These are phyloP conservation scores for Crematogaster levior DNA, from an alignment of 2,888 invertebrate genomes.

Conservation along the genomic window DNA sequence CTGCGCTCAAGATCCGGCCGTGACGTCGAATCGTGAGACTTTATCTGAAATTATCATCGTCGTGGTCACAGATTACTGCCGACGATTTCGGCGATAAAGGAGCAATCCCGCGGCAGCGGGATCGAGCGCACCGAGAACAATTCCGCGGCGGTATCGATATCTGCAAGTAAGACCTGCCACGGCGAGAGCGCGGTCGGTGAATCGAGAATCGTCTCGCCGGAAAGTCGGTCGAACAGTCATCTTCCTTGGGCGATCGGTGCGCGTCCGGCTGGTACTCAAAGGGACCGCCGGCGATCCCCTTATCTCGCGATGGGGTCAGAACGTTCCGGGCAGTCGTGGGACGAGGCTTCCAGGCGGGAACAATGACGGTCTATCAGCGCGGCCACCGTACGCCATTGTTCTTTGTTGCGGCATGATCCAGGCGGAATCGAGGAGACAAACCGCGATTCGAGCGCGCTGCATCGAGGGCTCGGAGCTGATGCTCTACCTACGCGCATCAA, in stretches of 20 bases:
- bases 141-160: slow-evolving; percentile 58
- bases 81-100: slow-evolving; percentile 41
- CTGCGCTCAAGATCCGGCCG: background rate
- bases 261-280: slow-evolving; percentile 78
- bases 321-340: slow-evolving; percentile 79
- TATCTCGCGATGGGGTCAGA: slow-evolving; percentile 83
- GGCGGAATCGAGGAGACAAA: slow-evolving; percentile 58
- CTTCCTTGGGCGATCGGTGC: slow-evolving; percentile 38
- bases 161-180: slow-evolving; percentile 59
- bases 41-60: slow-evolving; percentile 52
- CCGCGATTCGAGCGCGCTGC: slow-evolving; percentile 50
- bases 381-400: slow-evolving; percentile 81
- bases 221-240: slow-evolving; percentile 57
- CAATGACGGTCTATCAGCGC: slow-evolving; percentile 77
- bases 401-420: slow-evolving; percentile 74
- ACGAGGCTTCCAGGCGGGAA: slow-evolving; percentile 69
- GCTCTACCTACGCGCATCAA: slow-evolving; percentile 45
- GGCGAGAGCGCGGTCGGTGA: slow-evolving; percentile 28
- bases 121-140: slow-evolving; percentile 37
- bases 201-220: slow-evolving; percentile 47
- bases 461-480: slow-evolving; percentile 19
- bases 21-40: background rate
- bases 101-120: slow-evolving; percentile 42
- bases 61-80: slow-evolving; percentile 16
- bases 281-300: slow-evolving; percentile 79